Base-by-base conservation (phyloP, 2,797 vertebrate species). In the Synanceia verrucosa region DNA sequence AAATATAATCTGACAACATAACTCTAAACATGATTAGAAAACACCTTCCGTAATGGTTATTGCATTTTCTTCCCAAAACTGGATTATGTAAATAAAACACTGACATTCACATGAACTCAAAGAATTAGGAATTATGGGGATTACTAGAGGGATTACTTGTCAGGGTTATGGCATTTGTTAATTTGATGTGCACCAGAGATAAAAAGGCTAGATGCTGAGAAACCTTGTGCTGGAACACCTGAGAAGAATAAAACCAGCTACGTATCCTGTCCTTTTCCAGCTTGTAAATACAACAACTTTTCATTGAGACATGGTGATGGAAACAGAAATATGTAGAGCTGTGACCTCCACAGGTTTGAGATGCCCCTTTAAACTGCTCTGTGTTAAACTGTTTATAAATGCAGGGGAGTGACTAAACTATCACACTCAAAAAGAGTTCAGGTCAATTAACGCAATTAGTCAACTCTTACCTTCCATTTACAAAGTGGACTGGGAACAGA, bases 61-160 rank as follows among this genome's bases (percentile, higher is more conserved):
- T 58, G 56, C 55, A 13, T 57, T 58, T 43, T 18, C 21, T 19
- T 19, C 12, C 56, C 5, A 36, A 72, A 79, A 70, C 51, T 52
- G 71, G 58, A 88, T 85, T 77, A 80, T 93, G 90, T 91, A 89
- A 91, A 92, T 92, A 90, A 88, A n/a, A 88, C 65, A 65, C 63
- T 84, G 85, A 86, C 72, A 79, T 84, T 83, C 59, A 82, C 76
- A 85, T 87, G 70, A 88, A 86, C 83, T 79, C 53, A 57, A 70
- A 86, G 52, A 83, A 62, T 55, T 41, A 87, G 68, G 33, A 82
- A 83, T 84, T 65, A 72, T 53, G 28, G 47, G 9, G 57, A 87
- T 85, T 82, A 81, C 78, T 79, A 64, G 47, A 79, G 64, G 60
- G 78, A 86, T 89, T 87, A 81, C 52, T 70, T 57, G 23, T 73